These are phyloP conservation scores for Drosophila pectinifera DNA, from an alignment of 1,140 invertebrate genomes.

Conservation along the genomic window DNA sequence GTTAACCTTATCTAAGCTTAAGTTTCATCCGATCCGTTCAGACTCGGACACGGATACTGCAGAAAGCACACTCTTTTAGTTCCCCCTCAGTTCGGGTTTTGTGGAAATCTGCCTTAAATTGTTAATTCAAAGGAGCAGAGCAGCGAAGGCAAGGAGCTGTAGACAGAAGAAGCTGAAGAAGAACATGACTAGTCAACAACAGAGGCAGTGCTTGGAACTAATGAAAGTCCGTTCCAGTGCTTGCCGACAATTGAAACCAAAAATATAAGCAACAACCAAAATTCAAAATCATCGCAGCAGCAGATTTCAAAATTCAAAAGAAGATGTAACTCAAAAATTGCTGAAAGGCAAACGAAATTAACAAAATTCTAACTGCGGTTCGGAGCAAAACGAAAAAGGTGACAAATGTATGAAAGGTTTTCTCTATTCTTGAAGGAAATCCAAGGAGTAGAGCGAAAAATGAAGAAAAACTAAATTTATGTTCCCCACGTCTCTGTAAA, in stretches of 20 bases:
- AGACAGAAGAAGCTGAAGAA: constrained; percentile 34
- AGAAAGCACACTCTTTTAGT: constrained; percentile 51
- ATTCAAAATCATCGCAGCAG: constrained; percentile 73
- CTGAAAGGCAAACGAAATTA: constrained; percentile 42
- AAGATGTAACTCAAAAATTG: constrained; percentile 1
- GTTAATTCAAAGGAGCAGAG: constrained; percentile 49
- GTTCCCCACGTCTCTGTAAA: constrained; percentile 74
- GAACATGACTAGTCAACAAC: constrained; percentile 74
- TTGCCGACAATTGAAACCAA: constrained; percentile 58
- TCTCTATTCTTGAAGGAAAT: constrained; percentile 59
- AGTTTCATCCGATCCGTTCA: constrained; percentile 32
- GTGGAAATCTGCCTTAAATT: constrained; percentile 89
- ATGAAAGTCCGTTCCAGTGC: constrained; percentile 15
- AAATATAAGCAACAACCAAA: constrained; percentile 64
- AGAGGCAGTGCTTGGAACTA: constrained; percentile 39
- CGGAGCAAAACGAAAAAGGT: constrained; percentile 41
- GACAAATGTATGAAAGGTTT: constrained; percentile 61
- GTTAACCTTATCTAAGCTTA: constrained; percentile 61
- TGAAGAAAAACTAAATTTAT: constrained; percentile 39
- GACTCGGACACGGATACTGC: constrained; percentile 50
- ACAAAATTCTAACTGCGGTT: constrained; percentile 64
- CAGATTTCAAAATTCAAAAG: constrained; percentile 77
- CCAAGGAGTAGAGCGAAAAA: constrained; percentile 12
- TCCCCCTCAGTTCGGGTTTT: constrained; percentile 86
- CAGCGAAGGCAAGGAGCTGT: constrained; percentile 6